Evolutionary conservation across 2,113 vertebrate species (phyloP).

Genomic region (Coracopsis vasa): DNA sequence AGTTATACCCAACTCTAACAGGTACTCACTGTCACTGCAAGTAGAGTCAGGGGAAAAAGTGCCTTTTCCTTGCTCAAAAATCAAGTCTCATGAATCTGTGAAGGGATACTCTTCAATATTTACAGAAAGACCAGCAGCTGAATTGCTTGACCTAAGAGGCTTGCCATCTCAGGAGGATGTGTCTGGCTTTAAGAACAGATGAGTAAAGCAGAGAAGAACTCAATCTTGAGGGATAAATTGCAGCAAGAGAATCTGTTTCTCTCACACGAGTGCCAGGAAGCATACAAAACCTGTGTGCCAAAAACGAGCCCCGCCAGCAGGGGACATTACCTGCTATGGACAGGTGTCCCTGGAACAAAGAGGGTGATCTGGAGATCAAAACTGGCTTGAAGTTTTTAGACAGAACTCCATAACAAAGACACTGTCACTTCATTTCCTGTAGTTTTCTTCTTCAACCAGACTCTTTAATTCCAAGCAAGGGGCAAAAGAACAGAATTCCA

Average conservation of each 20-base stretch:
- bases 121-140: not conserved
- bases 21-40: not conserved
- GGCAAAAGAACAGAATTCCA: slow-evolving; percentile 10
- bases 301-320: not conserved
- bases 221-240: not conserved
- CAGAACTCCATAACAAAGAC: not conserved
- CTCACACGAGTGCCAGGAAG: not conserved
- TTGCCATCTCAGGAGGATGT: not conserved
- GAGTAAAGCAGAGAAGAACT: not conserved
- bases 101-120: not conserved
- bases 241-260: not conserved
- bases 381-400: not conserved
- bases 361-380: not conserved
- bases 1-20: not conserved
- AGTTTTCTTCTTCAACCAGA: not conserved
- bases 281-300: not conserved
- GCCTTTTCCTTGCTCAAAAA: not conserved
- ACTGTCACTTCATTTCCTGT: not conserved
- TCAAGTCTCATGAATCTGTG: not conserved
- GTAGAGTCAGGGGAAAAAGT: not conserved
- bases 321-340: not conserved
- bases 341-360: not conserved
- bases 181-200: not conserved
- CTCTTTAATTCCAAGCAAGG: not conserved
- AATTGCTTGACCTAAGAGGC: not conserved